Evolutionary conservation across 2,888 invertebrate species (phyloP).

Genomic region (Drosophila formosana): DNA sequence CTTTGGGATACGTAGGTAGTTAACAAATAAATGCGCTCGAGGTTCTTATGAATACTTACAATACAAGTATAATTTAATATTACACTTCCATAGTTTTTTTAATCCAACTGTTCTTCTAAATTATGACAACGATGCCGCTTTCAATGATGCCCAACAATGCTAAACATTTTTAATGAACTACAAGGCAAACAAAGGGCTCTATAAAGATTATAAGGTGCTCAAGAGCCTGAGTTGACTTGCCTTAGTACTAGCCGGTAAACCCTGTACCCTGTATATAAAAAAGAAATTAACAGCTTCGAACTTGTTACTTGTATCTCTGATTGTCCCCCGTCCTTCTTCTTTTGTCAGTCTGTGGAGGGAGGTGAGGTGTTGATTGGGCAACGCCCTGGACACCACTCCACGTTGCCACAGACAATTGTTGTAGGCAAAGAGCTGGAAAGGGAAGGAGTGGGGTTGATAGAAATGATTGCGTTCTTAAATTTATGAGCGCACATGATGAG

Average conservation of each 20-base stretch:
- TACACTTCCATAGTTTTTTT: background rate
- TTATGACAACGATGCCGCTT: slow-evolving; percentile 48
- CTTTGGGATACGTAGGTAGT: too few relatives aligned
- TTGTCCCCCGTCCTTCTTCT: background rate
- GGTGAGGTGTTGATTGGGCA: slow-evolving; percentile 80
- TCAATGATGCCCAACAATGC: slow-evolving; percentile 63
- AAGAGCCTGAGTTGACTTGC: slow-evolving; percentile 22
- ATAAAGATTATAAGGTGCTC: slow-evolving; percentile 1
- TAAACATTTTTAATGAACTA: slow-evolving; percentile 77
- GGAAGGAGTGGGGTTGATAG: slow-evolving; percentile 21
- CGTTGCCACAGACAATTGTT: slow-evolving; percentile 18
- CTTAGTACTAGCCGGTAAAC: slow-evolving; percentile 19
- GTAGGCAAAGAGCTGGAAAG: background rate
- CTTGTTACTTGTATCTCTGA: slow-evolving; percentile 64
- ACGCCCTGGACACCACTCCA: slow-evolving; percentile 68
- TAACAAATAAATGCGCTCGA: too few relatives aligned
- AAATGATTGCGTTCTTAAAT: slow-evolving; percentile 73
- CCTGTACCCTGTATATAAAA: slow-evolving; percentile 49
- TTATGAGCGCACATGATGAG: slow-evolving; percentile 80
- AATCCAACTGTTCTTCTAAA: background rate
- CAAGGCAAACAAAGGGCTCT: slow-evolving; percentile 50
- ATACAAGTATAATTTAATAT: background rate
- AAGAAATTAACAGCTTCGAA: slow-evolving; percentile 71
- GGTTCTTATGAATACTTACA: too few relatives aligned
- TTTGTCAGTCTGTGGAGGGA: slow-evolving; percentile 9